phyloP scores from a whole-genome alignment of 2,113 vertebrate species.

The Micromys minutus region DNA sequence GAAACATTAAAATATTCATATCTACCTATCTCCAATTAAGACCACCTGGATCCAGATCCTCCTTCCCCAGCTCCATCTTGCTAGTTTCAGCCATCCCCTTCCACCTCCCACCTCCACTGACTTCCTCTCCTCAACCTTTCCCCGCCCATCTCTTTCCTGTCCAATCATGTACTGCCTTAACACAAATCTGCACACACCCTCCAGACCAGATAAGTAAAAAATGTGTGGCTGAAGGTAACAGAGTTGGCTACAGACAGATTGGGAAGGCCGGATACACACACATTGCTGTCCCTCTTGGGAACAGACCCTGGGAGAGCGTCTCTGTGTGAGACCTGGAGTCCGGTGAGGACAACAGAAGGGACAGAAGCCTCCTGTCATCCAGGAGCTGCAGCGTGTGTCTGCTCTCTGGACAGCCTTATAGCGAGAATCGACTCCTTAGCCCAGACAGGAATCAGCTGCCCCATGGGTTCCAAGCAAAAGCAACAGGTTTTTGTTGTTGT shows the following conservation, averaged over 20 bases:
- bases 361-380: neutral
- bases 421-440: neutral
- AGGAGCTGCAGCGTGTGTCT: neutral
- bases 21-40: too few species aligned
- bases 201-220: neutral
- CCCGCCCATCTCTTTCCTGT: too few species aligned
- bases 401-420: neutral
- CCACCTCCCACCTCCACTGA: too few species aligned
- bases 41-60: too few species aligned
- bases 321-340: neutral
- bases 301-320: neutral
- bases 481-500: neutral
- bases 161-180: too few species aligned
- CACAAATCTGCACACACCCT: too few species aligned
- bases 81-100: too few species aligned
- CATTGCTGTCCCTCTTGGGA: neutral
- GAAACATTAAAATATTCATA: too few species aligned
- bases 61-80: too few species aligned
- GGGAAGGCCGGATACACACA: neutral
- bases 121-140: too few species aligned
- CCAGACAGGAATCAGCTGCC: neutral
- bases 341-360: neutral
- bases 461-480: constrained; percentile 25
- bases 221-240: neutral
- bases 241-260: neutral